A percentile compares a stretch with the other conserved stretches of the same genome.
Conservation (phyloP, 2,113 vertebrate species). For the Excalfactoria chinensis region DNA sequence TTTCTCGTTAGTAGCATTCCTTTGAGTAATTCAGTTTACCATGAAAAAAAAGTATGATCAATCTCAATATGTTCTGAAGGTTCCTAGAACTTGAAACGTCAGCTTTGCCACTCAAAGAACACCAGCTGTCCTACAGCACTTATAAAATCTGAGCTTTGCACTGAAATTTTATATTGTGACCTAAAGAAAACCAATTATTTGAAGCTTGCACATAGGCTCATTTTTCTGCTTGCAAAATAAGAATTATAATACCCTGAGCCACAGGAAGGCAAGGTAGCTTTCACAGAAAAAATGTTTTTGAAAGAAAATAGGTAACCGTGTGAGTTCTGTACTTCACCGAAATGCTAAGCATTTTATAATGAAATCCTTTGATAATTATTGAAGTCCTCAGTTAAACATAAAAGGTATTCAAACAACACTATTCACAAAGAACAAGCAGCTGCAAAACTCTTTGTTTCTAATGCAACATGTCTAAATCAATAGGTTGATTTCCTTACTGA, state of each 20-base stretch:
- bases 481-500: neutral
- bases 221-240: conserved; percentile 2
- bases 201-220: neutral
- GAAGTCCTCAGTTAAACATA: conserved; percentile 15
- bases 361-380: neutral
- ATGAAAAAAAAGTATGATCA: conserved; percentile 23
- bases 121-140: conserved; percentile 42
- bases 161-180: conserved; percentile 5
- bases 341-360: conserved; percentile 9
- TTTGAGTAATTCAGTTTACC: conserved; percentile 40
- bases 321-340: neutral
- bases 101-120: conserved; percentile 28
- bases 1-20: conserved; percentile 14
- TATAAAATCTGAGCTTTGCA: conserved; percentile 24
- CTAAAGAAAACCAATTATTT: conserved; percentile 41
- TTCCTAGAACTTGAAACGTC: conserved; percentile 51
- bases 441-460: neutral
- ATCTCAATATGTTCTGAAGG: conserved; percentile 26
- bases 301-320: neutral
- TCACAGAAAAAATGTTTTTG: conserved; percentile 8
- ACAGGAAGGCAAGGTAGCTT: conserved; percentile 2
- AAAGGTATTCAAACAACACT: neutral
- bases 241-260: neutral
- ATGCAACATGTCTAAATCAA: neutral
- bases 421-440: neutral